phyloP scores from a whole-genome alignment of 2,888 invertebrate genomes.

The Slavum lentiscoides region DNA sequence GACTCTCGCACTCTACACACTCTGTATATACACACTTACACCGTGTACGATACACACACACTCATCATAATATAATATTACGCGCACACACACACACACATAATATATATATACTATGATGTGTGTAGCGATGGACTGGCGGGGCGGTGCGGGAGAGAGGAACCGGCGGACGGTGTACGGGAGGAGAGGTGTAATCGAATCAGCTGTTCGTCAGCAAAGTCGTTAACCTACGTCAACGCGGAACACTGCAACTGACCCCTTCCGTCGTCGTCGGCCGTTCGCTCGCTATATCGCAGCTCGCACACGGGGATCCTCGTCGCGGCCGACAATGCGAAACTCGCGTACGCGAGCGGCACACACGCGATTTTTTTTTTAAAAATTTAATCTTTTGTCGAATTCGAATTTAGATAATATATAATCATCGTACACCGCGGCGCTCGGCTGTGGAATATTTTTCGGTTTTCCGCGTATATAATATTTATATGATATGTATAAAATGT shows the following conservation, averaged over 20 bases:
- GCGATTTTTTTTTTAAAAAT: too few species aligned
- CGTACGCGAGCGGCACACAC: not conserved
- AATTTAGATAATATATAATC: too few species aligned
- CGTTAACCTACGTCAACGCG: slow-evolving; percentile 54
- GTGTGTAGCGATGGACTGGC: slow-evolving; percentile 16
- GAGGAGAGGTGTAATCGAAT: slow-evolving; percentile 38
- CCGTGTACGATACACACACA: slow-evolving; percentile 16
- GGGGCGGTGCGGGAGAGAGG: too few species aligned
- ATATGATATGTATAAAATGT: too few species aligned
- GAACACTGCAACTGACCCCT: slow-evolving; percentile 54
- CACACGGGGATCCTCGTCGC: not conserved
- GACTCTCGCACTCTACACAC: too few species aligned
- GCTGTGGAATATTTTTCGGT: too few species aligned
- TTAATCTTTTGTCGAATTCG: too few species aligned
- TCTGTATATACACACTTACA: not conserved
- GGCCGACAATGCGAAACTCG: not conserved
- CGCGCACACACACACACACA: not conserved
- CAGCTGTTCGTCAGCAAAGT: slow-evolving; percentile 53
- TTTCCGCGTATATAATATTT: too few species aligned
- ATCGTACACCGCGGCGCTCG: too few species aligned
- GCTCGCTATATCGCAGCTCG: not conserved
- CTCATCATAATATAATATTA: not conserved
- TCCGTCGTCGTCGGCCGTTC: slow-evolving; percentile 20
- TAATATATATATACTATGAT: too few species aligned
- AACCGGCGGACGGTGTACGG: not conserved